Evolutionary conservation across 1,140 invertebrate genomes (phyloP), one percentile per base, ranked within the genome.

Genomic region (Alviniconcha marisindica): DNA sequence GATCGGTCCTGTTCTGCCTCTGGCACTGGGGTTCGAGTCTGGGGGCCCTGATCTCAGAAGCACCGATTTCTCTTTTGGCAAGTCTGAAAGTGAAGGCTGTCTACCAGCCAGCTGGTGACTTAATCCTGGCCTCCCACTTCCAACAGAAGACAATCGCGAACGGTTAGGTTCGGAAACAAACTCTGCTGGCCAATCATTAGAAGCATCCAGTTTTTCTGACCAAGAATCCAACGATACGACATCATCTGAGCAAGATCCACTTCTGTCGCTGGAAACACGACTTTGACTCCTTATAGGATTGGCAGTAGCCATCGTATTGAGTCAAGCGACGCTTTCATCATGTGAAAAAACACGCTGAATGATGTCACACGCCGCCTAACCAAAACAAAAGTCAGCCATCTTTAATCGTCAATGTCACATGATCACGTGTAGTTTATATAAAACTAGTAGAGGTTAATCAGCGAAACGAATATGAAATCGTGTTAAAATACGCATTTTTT

Each of bases 141-240:
- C 60, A 7, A 28, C 56, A 38, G 56, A 40, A 33, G 60, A 80
- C 40, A 51, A n/a, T 38, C 51, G 66, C 21, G 21, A 44, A 44
- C 69, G 33, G 77, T 69, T 51, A 31, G 51, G 44, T 48, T 56
- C 51, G 21, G 60, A 44, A 48, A 76, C 69, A 18, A 71, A 44
- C 21, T 56, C 60, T 71, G 42, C 56, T 7, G 21, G 18, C 77
- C 28, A 31, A 4, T 56, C 60, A 38, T n/a, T 56, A 33, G 54
- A 40, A 36, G 63, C 40, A 10, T 82, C 86, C 28, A 66, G 24
- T 36, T 79, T 33, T 76, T 89, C 89, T 56, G 85, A 87, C 88
- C 88, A 88, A 18, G 87, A 89, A 77, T 88, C 86, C 63, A 88
- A 74, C 21, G 87, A 88, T 7, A 85, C 63, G 21, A 89, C 81